Base-by-base conservation (phyloP, 2,888 invertebrate genomes). In the Synergus itoensis region DNA sequence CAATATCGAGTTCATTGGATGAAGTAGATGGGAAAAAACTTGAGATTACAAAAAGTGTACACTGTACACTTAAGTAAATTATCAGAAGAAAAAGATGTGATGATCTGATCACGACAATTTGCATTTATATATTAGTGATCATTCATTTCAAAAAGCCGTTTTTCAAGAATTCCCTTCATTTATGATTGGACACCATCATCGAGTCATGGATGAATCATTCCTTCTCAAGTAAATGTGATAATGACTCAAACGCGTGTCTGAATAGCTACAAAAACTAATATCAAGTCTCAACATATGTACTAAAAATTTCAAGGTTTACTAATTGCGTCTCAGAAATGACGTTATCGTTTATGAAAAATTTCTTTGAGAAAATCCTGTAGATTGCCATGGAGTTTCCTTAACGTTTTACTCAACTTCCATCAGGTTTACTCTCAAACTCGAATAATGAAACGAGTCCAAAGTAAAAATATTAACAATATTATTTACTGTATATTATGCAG, bases 231-330 rank as follows among this genome's bases (percentile, higher is more conserved):
- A 40, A 40, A 65, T 40, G 41, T 18, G 18, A 65, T 65, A 65
- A 41, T 65, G 40, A 65, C 14, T 65, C n/a, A 40, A 65, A 9
- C 65, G 41, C 43, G 43, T 65, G 65, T 65, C 41, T 9, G 65
- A 18, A 65, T 21, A 60, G 11, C 60, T 11, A 60, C 48, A 60
- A 21, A 60, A 60, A 77, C 41, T 78, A 79, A 77, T 62, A 57
- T 75, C n/a, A 57, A 81, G 78, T 78, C 12, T 12, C 11, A 60
- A 60, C 60, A 18, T 60, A 21, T 21, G 1, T 0, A 11, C 4
- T 21, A 60, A 60, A 60, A 60, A 60, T 12, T 2, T 11, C 18
- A 60, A 18, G 60, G 21, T 12, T 4, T 4, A 12, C 12, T 21
- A 21, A 21, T 60, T 18, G 11, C 2, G 11, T 60, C 1, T 21